Evolutionary conservation across 1,140 invertebrate species (phyloP), one percentile per base, ranked within the genome.

Genomic region (Drosophila albomicans): DNA sequence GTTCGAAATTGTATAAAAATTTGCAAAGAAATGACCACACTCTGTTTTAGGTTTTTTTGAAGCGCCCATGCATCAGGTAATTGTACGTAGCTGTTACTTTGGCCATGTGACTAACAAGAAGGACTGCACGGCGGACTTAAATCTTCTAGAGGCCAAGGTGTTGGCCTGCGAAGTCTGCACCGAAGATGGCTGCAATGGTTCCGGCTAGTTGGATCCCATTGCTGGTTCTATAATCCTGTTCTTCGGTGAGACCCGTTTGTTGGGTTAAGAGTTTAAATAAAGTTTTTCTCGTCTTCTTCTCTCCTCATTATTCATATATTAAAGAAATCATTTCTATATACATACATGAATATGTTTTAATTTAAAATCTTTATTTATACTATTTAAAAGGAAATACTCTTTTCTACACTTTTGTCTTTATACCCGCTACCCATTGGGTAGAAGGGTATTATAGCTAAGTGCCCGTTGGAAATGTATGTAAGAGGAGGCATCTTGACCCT

Each of bases 131-230:
- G 2, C 54, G 0, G 91, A 92, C 80, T 77, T 80, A 5, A 46
- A 68, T 1, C 51, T 89, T 52, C 66, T 78, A 20, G 57, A 66
- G 13, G 30, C 68, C 64, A 92, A 82, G 69, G 79, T 90, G 48
- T 49, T 92, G 30, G 61, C 61, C 59, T 92, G 91, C 28, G 91
- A 92, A 8, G 91, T 91, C 5, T 92, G 91, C 73, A 71, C 54
- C 41, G 75, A 82, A 67, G 79, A 92, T 30, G 77, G 87, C 49
- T 92, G 91, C 78, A 92, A 92, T 16, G 78, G 88, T 16, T 81
- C 91, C 65, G 54, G 75, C 54, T 54, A 75, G 15, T 5, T 84
- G 20, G 75, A 66, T 8, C 91, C 91, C 35, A 71, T 92, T 65
- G 91, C 77, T 5, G 74, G 75, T 2, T 75, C 78, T 0, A 78